Conservation (phyloP, 1,140 invertebrate species). For the Drosophila athabasca region DNA sequence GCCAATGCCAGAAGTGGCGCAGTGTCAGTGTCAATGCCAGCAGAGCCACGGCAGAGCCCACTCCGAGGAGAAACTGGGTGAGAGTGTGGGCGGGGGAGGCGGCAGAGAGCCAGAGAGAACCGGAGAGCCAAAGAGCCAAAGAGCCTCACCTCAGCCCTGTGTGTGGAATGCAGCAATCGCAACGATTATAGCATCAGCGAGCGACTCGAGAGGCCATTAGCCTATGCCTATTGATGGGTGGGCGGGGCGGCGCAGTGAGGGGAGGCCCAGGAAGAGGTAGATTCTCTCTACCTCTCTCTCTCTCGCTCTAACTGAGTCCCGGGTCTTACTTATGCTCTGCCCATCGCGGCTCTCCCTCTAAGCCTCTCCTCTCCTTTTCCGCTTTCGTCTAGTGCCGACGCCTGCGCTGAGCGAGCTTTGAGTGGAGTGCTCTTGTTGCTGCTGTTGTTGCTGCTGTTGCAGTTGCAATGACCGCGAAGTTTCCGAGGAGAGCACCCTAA, state of each 20-base stretch:
- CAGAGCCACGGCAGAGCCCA: conserved; percentile 1
- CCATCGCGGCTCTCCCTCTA: neutral
- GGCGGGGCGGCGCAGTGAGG: neutral
- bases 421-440: neutral
- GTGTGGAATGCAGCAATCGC: conserved; percentile 45
- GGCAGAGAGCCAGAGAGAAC: conserved; percentile 5
- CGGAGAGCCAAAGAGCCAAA: conserved; percentile 1
- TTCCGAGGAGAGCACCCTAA: conserved; percentile 2
- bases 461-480: conserved; percentile 16
- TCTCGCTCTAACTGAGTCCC: neutral
- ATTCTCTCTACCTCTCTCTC: conserved; percentile 8
- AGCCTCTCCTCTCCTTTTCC: neutral
- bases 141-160: conserved; percentile 11
- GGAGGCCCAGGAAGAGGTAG: neutral
- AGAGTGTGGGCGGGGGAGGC: conserved; percentile 50
- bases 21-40: conserved; percentile 72
- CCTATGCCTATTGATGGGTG: conserved; percentile 37
- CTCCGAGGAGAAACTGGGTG: conserved; percentile 41
- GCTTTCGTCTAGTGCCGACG: conserved; percentile 39
- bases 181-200: conserved; percentile 68
- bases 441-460: conserved; percentile 16
- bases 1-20: conserved; percentile 53
- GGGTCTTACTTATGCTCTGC: no score
- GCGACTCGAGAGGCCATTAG: conserved; percentile 69
- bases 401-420: conserved; percentile 41